A percentile compares a stretch with the other conserved stretches of the same genome.
These are phyloP conservation scores for Aurelia aurita DNA, from an alignment of 30 jellyfish, hydroid and myxozoan species.

Conservation along the genomic window DNA sequence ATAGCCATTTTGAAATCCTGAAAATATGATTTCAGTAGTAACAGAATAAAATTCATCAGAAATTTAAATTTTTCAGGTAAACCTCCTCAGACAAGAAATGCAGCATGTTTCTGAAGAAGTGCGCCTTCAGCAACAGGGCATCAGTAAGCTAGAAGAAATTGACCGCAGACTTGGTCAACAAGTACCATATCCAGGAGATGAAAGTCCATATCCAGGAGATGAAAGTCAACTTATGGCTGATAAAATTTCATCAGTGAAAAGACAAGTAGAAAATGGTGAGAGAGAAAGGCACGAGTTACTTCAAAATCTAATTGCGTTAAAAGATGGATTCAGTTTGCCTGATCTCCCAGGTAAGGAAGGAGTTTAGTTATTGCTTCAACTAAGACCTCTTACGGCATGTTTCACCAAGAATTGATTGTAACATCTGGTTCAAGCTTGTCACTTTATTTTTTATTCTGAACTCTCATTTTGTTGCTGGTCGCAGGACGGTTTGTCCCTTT, in stretches of 20 bases:
- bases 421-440: too few relatives aligned
- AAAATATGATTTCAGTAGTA: too few relatives aligned
- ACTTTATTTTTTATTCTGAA: too few relatives aligned
- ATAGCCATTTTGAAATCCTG: too few relatives aligned
- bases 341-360: slow-evolving; percentile 50
- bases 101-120: slow-evolving; percentile 96
- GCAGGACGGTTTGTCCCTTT: too few relatives aligned
- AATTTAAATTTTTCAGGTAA: slow-evolving; percentile 38
- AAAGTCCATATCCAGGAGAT: slow-evolving; percentile 66
- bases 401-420: too few relatives aligned
- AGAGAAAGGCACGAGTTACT: slow-evolving; percentile 85
- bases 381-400: too few relatives aligned
- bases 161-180: slow-evolving; percentile 47
- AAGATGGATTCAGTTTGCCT: slow-evolving; percentile 76
- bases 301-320: slow-evolving; percentile 65
- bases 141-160: slow-evolving; percentile 83
- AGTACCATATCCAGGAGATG: slow-evolving; percentile 71
- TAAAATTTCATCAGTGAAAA: slow-evolving; percentile 75
- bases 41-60: too few relatives aligned
- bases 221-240: slow-evolving; percentile 77
- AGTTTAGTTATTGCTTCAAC: too few relatives aligned
- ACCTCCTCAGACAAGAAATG: slow-evolving; percentile 82
- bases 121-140: slow-evolving; percentile 84
- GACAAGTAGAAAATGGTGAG: slow-evolving; percentile 89
- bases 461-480: too few relatives aligned